Percentiles rank a stretch among this genome's conserved stretches.
Conservation (phyloP, 2,797 vertebrate species). For the Dipus sagitta region DNA sequence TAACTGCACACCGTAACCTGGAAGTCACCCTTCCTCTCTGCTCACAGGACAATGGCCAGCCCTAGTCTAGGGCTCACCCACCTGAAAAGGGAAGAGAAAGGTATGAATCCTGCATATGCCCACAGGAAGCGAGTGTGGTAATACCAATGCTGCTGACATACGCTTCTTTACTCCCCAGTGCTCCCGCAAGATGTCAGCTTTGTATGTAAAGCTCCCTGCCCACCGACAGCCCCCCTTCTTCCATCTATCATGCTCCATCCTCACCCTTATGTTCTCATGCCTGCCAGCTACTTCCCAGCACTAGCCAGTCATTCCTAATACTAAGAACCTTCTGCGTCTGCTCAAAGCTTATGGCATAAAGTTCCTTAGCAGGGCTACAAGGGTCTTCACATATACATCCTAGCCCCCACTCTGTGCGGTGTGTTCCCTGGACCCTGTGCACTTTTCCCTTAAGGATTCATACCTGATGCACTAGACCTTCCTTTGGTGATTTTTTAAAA, state of each 20-base stretch:
- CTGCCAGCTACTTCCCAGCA: background rate
- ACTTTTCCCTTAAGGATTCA: background rate
- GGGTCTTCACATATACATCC: background rate
- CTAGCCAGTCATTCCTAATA: background rate
- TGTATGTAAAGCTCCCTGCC: background rate
- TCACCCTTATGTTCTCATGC: background rate
- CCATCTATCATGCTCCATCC: background rate
- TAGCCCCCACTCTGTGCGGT: background rate
- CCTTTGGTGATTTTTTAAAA: conserved; percentile 1
- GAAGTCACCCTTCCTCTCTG: background rate
- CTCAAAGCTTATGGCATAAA: background rate
- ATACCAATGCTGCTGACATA: no score
- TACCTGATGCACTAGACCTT: background rate
- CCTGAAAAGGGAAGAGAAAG: background rate
- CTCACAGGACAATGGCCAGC: background rate
- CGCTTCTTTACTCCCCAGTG: no score
- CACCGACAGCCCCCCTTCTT: background rate
- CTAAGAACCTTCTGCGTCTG: background rate
- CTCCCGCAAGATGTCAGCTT: background rate
- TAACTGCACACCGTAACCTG: background rate
- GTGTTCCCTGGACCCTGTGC: background rate
- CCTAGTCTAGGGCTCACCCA: background rate
- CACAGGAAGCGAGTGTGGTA: background rate
- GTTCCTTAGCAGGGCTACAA: background rate
- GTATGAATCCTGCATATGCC: background rate